phyloP scores from a whole-genome alignment of 2,113 vertebrate species.

The Mixornis gularis region DNA sequence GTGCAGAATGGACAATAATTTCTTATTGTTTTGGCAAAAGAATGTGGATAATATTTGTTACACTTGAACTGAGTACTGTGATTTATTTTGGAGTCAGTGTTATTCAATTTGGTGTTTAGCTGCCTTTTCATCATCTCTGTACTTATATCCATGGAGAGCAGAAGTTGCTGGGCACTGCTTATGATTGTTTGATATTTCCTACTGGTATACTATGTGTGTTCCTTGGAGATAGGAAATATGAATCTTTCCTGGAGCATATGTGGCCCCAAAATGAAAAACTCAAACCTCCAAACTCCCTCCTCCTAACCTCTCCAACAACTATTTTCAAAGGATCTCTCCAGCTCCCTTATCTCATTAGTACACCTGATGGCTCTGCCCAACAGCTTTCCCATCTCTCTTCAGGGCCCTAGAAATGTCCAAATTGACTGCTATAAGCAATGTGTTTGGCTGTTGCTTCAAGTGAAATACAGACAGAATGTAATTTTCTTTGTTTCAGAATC shows the following conservation, averaged over 20 bases:
- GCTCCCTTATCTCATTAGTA: constrained; percentile 56
- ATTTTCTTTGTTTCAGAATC: neutral
- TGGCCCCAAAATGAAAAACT: neutral
- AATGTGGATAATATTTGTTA: neutral
- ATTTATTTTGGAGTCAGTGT: constrained; percentile 23
- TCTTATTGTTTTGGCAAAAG: neutral
- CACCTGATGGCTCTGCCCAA: constrained; percentile 25
- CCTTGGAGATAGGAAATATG: constrained; percentile 17
- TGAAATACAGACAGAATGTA: constrained; percentile 24
- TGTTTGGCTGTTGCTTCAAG: constrained; percentile 3
- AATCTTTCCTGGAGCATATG: constrained; percentile 8
- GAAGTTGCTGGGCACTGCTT: neutral
- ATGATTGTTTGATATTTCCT: constrained; percentile 13
- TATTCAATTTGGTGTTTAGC: constrained; percentile 18
- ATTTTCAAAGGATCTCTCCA: constrained; percentile 32
- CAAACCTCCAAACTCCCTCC: neutral
- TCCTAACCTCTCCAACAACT: neutral
- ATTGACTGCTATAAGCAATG: neutral
- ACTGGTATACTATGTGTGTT: neutral
- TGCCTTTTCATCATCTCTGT: constrained; percentile 17
- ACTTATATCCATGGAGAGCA: neutral
- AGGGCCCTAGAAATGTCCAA: constrained; percentile 25
- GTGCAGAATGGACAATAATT: neutral
- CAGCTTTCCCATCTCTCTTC: constrained; percentile 18
- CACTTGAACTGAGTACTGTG: neutral